Conservation (phyloP, 2,888 invertebrate genomes). For the Pyrocoelia pectoralis region DNA sequence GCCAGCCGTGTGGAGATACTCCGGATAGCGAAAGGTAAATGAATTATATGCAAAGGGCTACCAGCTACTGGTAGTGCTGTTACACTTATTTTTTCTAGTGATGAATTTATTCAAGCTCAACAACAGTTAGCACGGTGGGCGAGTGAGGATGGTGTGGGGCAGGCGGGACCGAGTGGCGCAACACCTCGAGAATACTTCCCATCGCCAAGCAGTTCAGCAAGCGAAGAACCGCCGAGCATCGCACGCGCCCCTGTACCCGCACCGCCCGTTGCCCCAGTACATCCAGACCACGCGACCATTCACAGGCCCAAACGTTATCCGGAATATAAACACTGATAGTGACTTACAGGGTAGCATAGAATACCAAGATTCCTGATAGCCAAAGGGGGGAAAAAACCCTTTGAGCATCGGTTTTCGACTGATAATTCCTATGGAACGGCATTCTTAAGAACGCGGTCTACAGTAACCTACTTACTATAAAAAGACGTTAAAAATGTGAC, state of each 20-base stretch:
- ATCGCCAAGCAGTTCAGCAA: slow-evolving; percentile 64
- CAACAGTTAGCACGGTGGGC: slow-evolving; percentile 95
- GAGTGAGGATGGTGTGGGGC: slow-evolving; percentile 77
- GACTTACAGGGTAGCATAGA: slow-evolving; percentile 53
- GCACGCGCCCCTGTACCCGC: slow-evolving; percentile 62
- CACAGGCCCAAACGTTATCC: slow-evolving; percentile 70
- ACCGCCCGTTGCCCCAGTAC: slow-evolving; percentile 56
- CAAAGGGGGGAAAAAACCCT: slow-evolving; percentile 17
- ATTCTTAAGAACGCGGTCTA: slow-evolving; percentile 19
- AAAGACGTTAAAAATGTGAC: slow-evolving; percentile 19
- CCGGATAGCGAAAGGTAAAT: slow-evolving; percentile 88
- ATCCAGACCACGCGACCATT: slow-evolving; percentile 61
- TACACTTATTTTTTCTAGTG: slow-evolving; percentile 92
- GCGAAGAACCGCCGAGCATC: slow-evolving; percentile 65
- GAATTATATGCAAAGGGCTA: slow-evolving; percentile 35
- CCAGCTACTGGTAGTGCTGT: slow-evolving; percentile 66
- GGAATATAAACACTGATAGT: slow-evolving; percentile 80
- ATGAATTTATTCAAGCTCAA: slow-evolving; percentile 97
- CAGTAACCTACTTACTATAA: slow-evolving; percentile 1
- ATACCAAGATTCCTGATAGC: slow-evolving; percentile 25
- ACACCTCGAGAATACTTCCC: slow-evolving; percentile 66
- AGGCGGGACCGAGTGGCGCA: slow-evolving; percentile 59
- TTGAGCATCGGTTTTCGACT: slow-evolving; percentile 32
- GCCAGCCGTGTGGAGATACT: slow-evolving; percentile 75
- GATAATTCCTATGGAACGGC: slow-evolving; percentile 34